Conservation (phyloP, 2,888 invertebrate genomes). For the Ctena decussata region DNA sequence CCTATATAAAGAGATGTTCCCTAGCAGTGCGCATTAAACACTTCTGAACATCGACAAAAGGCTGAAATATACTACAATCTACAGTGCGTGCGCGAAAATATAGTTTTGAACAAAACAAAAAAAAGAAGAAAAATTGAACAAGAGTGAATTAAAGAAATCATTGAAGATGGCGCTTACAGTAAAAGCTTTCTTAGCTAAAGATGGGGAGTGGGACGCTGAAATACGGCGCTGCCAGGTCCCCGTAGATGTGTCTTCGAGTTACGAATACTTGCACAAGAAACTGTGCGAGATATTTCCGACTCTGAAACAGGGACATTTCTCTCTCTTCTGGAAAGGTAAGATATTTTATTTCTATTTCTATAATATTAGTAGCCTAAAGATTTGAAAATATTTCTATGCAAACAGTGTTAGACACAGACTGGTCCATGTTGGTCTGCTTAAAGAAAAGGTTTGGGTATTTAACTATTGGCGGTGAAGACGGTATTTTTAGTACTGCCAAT, state of each 20-base stretch:
- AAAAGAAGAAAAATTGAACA: background rate
- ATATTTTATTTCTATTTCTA: no score
- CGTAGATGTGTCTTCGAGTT: conserved; percentile 88
- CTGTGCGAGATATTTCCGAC: conserved; percentile 89
- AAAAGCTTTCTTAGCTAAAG: conserved; percentile 80
- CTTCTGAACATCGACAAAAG: background rate
- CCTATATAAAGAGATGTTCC: background rate
- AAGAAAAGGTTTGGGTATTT: no score
- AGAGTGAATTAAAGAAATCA: background rate
- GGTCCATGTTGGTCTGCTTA: no score
- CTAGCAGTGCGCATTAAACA: background rate
- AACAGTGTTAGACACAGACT: no score
- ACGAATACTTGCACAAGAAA: conserved; percentile 89
- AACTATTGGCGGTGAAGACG: no score
- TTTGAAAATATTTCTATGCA: no score
- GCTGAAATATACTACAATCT: background rate
- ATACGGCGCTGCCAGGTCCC: conserved; percentile 90
- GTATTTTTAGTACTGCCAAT: no score
- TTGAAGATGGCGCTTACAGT: conserved; percentile 80
- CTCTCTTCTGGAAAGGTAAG: conserved; percentile 90
- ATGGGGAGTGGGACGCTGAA: conserved; percentile 87
- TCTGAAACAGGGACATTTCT: conserved; percentile 88
- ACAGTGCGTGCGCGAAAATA: background rate
- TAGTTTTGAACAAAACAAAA: background rate
- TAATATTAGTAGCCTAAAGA: no score